A percentile compares a stretch with the other conserved stretches of the same genome.
phyloP scores from a whole-genome alignment of 2,113 vertebrate species.

The Dinomys branickii region DNA sequence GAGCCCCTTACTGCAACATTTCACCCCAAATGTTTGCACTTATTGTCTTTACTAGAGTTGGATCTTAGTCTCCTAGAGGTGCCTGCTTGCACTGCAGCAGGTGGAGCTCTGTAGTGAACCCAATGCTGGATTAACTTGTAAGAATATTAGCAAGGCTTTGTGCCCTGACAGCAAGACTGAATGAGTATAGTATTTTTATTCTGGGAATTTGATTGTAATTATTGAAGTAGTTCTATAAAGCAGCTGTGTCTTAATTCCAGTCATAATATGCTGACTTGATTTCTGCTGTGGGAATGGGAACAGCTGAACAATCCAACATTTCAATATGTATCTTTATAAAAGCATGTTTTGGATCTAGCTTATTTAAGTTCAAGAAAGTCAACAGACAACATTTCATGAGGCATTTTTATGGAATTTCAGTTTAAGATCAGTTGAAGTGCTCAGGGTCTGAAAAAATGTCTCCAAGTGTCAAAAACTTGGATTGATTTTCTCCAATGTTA shows the following conservation, averaged over 20 bases:
- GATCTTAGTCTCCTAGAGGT: conserved; percentile 69
- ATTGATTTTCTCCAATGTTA: conserved; percentile 92
- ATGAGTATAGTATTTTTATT: conserved; percentile 36
- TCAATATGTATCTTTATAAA: conserved; percentile 78
- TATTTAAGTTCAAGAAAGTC: conserved; percentile 90
- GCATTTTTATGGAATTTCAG: conserved; percentile 86
- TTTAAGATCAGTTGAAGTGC: conserved; percentile 86
- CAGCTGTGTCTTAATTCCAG: conserved; percentile 56
- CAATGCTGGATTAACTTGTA: conserved; percentile 53
- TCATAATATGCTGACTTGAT: conserved; percentile 33
- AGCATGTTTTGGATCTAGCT: conserved; percentile 88
- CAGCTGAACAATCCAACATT: conserved; percentile 71
- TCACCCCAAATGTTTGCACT: conserved; percentile 71
- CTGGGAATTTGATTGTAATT: conserved; percentile 39
- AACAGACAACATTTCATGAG: conserved; percentile 87
- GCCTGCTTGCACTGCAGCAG: conserved; percentile 80
- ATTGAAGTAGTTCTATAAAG: conserved; percentile 70
- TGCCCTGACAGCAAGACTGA: conserved; percentile 56
- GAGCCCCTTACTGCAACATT: conserved; percentile 83
- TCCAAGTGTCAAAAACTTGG: conserved; percentile 90
- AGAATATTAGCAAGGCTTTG: conserved; percentile 55
- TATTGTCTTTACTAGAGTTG: conserved; percentile 75
- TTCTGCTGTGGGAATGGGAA: conserved; percentile 67
- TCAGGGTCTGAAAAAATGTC: conserved; percentile 89
- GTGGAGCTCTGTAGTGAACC: conserved; percentile 77